These are phyloP conservation scores for Hippoglossus stenolepis DNA, from an alignment of 2,113 vertebrate genomes.

Conservation along the genomic window DNA sequence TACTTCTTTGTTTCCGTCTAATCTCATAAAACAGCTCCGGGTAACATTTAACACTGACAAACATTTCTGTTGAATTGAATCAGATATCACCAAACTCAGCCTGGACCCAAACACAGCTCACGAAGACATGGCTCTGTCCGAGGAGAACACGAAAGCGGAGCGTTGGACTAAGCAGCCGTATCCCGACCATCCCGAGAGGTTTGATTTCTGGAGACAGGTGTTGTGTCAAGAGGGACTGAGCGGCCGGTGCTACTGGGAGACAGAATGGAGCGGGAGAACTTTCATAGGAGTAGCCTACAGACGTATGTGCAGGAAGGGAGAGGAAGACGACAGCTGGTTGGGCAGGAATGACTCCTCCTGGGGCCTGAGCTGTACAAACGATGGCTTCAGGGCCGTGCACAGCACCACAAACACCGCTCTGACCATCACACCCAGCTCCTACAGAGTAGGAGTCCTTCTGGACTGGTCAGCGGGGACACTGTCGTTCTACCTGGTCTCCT, in stretches of 20 bases:
- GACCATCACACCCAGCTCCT: background rate
- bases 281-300: constrained; percentile 64
- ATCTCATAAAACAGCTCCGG: background rate
- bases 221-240: constrained; percentile 62
- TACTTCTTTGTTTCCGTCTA: background rate
- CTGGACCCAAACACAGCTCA: constrained; percentile 76
- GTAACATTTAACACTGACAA: background rate
- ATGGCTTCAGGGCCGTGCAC: constrained; percentile 51
- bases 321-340: constrained; percentile 52
- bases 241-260: constrained; percentile 73
- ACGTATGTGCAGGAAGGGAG: constrained; percentile 65
- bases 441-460: constrained; percentile 63
- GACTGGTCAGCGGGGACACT: constrained; percentile 64
- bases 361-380: constrained; percentile 59
- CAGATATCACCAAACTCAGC: constrained; percentile 56
- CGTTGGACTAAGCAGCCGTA: constrained; percentile 38
- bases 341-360: constrained; percentile 70
- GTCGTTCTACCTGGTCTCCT: constrained; percentile 57
- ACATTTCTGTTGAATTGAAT: background rate
- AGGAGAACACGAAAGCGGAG: constrained; percentile 54
- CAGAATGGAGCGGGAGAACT: constrained; percentile 54
- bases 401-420: background rate
- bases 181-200: constrained; percentile 59
- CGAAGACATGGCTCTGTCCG: constrained; percentile 50
- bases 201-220: constrained; percentile 68